Conservation (phyloP, 1,140 invertebrate species). For the Drosophila lacteicornis region DNA sequence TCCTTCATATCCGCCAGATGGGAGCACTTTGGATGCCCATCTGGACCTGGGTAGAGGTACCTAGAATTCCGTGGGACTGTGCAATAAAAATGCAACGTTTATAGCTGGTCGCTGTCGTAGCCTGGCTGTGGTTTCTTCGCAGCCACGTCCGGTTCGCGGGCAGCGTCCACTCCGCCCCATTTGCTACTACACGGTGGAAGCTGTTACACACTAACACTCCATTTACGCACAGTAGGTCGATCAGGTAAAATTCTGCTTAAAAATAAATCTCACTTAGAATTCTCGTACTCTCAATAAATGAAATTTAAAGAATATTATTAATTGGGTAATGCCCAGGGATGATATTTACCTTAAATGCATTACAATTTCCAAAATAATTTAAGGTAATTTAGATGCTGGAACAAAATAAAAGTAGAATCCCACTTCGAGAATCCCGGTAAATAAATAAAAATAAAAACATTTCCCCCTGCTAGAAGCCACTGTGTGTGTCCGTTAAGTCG, state of each 20-base stretch:
- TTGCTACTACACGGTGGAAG: constrained; percentile 40
- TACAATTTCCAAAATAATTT: background rate
- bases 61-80: constrained; percentile 25
- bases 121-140: constrained; percentile 27
- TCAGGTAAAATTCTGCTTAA: background rate
- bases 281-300: too few relatives aligned
- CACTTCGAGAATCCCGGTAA: background rate
- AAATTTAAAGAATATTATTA: too few relatives aligned
- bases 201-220: constrained; percentile 40
- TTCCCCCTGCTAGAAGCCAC: background rate
- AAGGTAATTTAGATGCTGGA: too few relatives aligned
- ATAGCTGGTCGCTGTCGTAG: constrained; percentile 54
- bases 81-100: constrained; percentile 74
- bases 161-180: constrained; percentile 47
- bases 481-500: constrained; percentile 16
- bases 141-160: constrained; percentile 30
- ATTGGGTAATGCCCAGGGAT: too few relatives aligned
- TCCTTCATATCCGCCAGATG: background rate
- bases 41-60: constrained; percentile 28
- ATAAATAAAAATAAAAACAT: background rate
- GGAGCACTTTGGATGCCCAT: constrained; percentile 47
- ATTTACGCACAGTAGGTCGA: constrained; percentile 1
- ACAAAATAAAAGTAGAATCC: too few relatives aligned
- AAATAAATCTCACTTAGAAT: background rate
- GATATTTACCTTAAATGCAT: background rate